These are phyloP conservation scores for Stegodyphus dumicola DNA, from an alignment of 1,140 invertebrate species.

Conservation along the genomic window DNA sequence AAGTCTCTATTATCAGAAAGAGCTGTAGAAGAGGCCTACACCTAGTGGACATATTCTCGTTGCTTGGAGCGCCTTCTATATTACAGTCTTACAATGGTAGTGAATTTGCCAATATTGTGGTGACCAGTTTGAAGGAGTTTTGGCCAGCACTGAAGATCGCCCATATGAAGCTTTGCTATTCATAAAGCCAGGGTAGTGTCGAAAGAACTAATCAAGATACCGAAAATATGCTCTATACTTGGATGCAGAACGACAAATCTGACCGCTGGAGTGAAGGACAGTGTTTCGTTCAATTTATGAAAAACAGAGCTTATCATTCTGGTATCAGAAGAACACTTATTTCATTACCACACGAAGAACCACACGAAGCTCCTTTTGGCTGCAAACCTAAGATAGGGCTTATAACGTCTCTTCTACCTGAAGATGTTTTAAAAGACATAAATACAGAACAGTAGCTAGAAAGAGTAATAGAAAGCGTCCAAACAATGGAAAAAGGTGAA, in stretches of 20 bases:
- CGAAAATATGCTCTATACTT: slow-evolving; percentile 32
- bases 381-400: slow-evolving; percentile 4
- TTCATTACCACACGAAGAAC: no score
- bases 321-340: slow-evolving; percentile 23
- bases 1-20: slow-evolving; percentile 66
- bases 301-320: slow-evolving; percentile 48
- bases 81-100: slow-evolving; percentile 62
- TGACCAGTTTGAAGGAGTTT: slow-evolving; percentile 30
- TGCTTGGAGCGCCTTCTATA: slow-evolving; percentile 66
- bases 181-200: slow-evolving; percentile 41
- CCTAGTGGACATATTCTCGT: slow-evolving; percentile 68
- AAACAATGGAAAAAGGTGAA: slow-evolving; percentile 13
- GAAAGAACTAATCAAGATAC: slow-evolving; percentile 44
- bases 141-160: slow-evolving; percentile 27
- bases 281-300: slow-evolving; percentile 26
- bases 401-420: slow-evolving; percentile 5
- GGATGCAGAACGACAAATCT: slow-evolving; percentile 20
- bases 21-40: slow-evolving; percentile 67
- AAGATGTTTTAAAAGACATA: slow-evolving; percentile 38
- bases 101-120: slow-evolving; percentile 39
- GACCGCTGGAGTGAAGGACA: slow-evolving; percentile 13
- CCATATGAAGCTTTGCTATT: slow-evolving; percentile 28
- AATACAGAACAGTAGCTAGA: not conserved
- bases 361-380: slow-evolving; percentile 28
- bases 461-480: slow-evolving; percentile 2